Conservation (phyloP, 2,113 vertebrate species). For the Pholis gunnellus region DNA sequence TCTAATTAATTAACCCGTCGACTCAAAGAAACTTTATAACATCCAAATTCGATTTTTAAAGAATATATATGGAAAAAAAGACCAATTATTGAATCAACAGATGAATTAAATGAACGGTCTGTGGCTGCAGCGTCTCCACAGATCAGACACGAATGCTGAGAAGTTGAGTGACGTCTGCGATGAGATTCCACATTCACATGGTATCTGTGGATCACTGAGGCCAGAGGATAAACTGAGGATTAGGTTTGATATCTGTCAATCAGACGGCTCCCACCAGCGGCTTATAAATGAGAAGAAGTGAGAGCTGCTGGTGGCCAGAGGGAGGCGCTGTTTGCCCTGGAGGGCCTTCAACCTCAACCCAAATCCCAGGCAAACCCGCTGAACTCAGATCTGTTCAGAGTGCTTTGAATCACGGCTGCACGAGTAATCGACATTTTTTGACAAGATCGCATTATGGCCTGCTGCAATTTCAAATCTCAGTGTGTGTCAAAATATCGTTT, state of each 20-base stretch:
- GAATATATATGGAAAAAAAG: neutral
- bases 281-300: neutral
- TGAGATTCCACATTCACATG: constrained; percentile 33
- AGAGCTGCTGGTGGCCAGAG: constrained; percentile 7
- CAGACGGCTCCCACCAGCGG: constrained; percentile 2
- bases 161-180: constrained; percentile 35
- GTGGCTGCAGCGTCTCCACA: neutral
- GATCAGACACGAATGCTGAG: constrained; percentile 12
- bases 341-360: neutral
- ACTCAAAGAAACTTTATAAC: neutral
- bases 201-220: constrained; percentile 28
- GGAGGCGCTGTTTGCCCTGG: constrained; percentile 51
- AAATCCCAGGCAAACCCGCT: neutral
- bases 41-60: neutral
- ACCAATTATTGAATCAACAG: neutral
- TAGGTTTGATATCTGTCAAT: constrained; percentile 47
- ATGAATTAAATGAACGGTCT: neutral
- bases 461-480: no score
- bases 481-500: neutral
- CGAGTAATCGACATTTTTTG: no score
- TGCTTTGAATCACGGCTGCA: neutral
- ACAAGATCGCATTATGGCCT: no score
- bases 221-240: constrained; percentile 50
- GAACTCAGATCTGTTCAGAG: neutral
- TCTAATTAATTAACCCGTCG: neutral